These are phyloP conservation scores for Hemicentrotus pulcherrimus DNA, from an alignment of 35 echinoderm and acorn worm species.

Conservation along the genomic window DNA sequence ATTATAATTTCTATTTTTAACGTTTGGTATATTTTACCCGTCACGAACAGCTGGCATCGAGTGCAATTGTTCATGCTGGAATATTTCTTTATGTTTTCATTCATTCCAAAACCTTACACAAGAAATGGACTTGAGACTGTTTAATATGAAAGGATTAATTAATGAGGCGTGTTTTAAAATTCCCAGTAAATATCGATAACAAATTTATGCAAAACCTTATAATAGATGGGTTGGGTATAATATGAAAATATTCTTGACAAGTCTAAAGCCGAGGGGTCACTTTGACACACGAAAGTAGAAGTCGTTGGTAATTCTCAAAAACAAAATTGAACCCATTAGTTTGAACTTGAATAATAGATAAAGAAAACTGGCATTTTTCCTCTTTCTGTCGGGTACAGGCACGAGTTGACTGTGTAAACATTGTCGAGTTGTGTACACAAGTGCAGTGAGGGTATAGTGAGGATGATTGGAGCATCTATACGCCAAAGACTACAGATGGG, in stretches of 20 bases:
- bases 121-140: neutral
- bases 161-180: neutral
- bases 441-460: neutral
- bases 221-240: neutral
- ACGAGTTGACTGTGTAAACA: constrained; percentile 46
- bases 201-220: neutral
- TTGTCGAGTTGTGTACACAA: constrained; percentile 44
- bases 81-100: neutral
- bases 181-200: neutral
- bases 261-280: neutral
- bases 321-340: neutral
- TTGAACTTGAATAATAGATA: constrained; percentile 14
- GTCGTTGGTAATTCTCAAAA: neutral
- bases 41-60: too few species aligned
- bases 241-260: neutral
- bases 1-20: too few species aligned
- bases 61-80: too few species aligned
- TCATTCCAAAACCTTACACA: neutral
- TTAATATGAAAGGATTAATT: neutral
- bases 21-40: too few species aligned
- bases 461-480: neutral
- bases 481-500: constrained; percentile 13
- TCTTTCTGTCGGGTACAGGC: constrained; percentile 27
- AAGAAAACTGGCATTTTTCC: constrained; percentile 29
- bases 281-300: neutral